These are phyloP conservation scores for Trissolcus basalis DNA, from an alignment of 1,140 invertebrate species.

Conservation along the genomic window DNA sequence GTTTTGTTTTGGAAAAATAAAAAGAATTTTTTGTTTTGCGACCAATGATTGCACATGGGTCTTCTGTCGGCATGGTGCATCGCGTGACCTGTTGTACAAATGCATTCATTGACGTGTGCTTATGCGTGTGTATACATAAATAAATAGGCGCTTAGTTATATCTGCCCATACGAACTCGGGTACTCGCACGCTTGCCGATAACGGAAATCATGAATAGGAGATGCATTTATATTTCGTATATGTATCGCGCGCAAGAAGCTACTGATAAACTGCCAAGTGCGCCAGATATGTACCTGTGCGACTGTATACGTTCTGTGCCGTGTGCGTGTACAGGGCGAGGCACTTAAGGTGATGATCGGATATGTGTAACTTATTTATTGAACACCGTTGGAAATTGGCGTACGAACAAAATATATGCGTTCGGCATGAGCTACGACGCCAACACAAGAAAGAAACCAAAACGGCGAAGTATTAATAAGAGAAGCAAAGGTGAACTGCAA, in stretches of 20 bases:
- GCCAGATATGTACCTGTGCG: conserved; percentile 48
- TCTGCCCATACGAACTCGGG: conserved; percentile 57
- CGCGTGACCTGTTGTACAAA: conserved; percentile 62
- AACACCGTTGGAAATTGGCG: conserved; percentile 57
- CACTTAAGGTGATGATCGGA: conserved; percentile 60
- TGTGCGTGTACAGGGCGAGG: conserved; percentile 45
- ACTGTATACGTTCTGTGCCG: not conserved
- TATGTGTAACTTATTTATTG: conserved; percentile 61
- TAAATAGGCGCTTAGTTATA: conserved; percentile 55
- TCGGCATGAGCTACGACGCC: conserved; percentile 55
- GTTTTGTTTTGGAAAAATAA: conserved; percentile 22
- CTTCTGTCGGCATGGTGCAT: conserved; percentile 58
- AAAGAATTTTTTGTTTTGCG: conserved; percentile 23
- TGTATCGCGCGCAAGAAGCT: conserved; percentile 57
- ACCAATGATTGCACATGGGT: conserved; percentile 20
- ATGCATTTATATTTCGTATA: conserved; percentile 66
- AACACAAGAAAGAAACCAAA: conserved; percentile 23
- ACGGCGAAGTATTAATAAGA: conserved; percentile 36
- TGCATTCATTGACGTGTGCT: conserved; percentile 50
- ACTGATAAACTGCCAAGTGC: conserved; percentile 65
- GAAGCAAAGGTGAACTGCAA: conserved; percentile 10
- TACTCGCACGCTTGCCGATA: conserved; percentile 50
- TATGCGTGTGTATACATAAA: conserved; percentile 48
- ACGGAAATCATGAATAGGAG: conserved; percentile 70
- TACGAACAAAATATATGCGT: conserved; percentile 59